Conservation (phyloP, 2,888 invertebrate genomes). For the Polia nebulosa region DNA sequence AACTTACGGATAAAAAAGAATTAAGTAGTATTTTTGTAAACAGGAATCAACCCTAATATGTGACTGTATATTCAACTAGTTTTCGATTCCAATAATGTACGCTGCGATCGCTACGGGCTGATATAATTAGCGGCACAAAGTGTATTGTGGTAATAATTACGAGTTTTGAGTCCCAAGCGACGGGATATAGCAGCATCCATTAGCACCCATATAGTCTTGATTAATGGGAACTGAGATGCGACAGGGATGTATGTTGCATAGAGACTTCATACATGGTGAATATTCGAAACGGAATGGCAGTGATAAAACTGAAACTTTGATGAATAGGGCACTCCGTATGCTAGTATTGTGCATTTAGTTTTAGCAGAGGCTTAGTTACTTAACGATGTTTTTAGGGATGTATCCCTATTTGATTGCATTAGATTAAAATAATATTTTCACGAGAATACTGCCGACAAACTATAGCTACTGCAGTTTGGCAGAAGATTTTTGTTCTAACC, state of each 20-base stretch:
- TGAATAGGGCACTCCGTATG: too few relatives aligned
- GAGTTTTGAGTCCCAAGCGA: constrained; percentile 56
- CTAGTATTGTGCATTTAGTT: too few relatives aligned
- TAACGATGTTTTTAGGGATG: too few relatives aligned
- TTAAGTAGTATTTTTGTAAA: too few relatives aligned
- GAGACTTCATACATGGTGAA: neutral
- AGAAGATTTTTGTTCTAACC: too few relatives aligned
- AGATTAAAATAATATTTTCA: too few relatives aligned
- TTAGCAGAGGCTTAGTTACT: too few relatives aligned
- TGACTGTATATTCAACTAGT: constrained; percentile 27
- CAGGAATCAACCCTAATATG: too few relatives aligned
- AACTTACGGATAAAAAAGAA: too few relatives aligned
- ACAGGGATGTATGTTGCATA: constrained; percentile 1
- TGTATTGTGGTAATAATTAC: constrained; percentile 60
- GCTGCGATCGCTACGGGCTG: constrained; percentile 11
- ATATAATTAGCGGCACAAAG: constrained; percentile 63
- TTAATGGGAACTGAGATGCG: constrained; percentile 18
- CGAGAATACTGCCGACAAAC: too few relatives aligned
- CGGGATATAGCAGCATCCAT: constrained; percentile 50
- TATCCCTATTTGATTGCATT: too few relatives aligned
- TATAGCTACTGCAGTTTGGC: too few relatives aligned
- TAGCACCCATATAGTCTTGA: constrained; percentile 43
- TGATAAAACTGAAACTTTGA: neutral
- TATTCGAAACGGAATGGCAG: neutral
- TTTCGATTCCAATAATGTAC: constrained; percentile 22